Evolutionary conservation across 2,113 vertebrate genomes (phyloP), one percentile per base, ranked within the genome.

Genomic region (Thalassarche chlororhynchos): DNA sequence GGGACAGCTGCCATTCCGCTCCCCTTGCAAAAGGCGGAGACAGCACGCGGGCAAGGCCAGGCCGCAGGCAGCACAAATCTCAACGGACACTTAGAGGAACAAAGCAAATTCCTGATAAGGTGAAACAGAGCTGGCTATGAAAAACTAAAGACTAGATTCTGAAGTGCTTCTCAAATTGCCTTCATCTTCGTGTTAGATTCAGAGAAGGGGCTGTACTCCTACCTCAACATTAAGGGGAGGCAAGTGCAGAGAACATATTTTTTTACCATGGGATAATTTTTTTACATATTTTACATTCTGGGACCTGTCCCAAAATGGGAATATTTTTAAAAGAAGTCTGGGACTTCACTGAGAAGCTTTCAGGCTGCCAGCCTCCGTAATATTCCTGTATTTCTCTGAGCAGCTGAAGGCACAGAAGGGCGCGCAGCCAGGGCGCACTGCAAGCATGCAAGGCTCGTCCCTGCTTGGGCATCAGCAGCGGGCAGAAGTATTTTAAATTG

Each of bases 391-490:
- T 42, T 58, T n/a, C 46, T 78, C 54, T 9, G 32, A 61, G 64
- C 44, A 36, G 65, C 17, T 52, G 74, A 21, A 44, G 74, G 32
- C 55, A 17, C 11, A 12, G 84, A 19, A 32, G 21, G 44, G 24
- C 4, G 0, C 26, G 17, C 28, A 32, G 25, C 40, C 69, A 32
- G 40, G 44, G 44, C 1, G 1, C 6, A 1, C 25, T 7, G 62
- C 19, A 9, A 24, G 14, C 14, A 4, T 18, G 16, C 29, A 24
- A 31, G 38, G 54, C 17, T 54, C 9, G 0, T 11, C 26, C 38
- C 36, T 32, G 36, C 64, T 46, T 44, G 8, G 28, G 26, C 47
- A 15, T 42, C 51, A 42, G 23, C 58, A 47, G 20, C 1, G 0
- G 36, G n/a, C 36, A n/a, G 76, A 66, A 42, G 9, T 14, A 31